Evolutionary conservation across 2,113 vertebrate species (phyloP), one percentile per base, ranked within the genome.

Genomic region (Ptychochromis oligacanthus): DNA sequence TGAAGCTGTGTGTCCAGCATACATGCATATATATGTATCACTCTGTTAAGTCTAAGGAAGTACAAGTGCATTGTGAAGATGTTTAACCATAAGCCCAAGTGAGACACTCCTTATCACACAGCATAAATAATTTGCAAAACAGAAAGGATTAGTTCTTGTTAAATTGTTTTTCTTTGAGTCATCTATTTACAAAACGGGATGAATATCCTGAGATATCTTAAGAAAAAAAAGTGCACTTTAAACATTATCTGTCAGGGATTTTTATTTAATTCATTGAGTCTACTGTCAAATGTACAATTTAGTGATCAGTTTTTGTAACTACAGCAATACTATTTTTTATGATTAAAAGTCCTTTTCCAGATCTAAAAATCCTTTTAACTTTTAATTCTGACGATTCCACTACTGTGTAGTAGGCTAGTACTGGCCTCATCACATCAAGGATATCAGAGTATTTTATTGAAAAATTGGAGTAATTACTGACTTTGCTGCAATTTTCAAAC

Each of bases 391-490:
- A 3, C 3, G 46, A 49, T 54, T 54, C 18, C 18, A 20, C 1
- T 8, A 3, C 7, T 54, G 18, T 17, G 9, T 54, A 20, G 49
- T 6, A 52, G 49, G 17, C 49, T 52, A 52, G 18, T 54, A 54
- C 7, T 9, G 7, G 49, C 7, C 2, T 18, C 7, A 3, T 20
- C 3, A 54, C 18, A 20, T 20, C 49, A 54, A 20, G 17, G 49
- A 2, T 8, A 20, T 5, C 18, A 20, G 18, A 52, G 1, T 72
- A n/a, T 20, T 52, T 49, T 7, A 70, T 52, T 31, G 0, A 52
- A 38, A 67, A 67, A 46, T 3, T 46, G 4, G 0, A 67, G 15
- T 8, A 18, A 46, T 1, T 46, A 2, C 8, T 0, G 22, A 11
- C 22, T 11, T 67, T 7, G 18, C 38, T 46, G 64, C 8, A 15